phyloP scores from a whole-genome alignment of 2,113 vertebrate species.

The Datnioides undecimradiatus region DNA sequence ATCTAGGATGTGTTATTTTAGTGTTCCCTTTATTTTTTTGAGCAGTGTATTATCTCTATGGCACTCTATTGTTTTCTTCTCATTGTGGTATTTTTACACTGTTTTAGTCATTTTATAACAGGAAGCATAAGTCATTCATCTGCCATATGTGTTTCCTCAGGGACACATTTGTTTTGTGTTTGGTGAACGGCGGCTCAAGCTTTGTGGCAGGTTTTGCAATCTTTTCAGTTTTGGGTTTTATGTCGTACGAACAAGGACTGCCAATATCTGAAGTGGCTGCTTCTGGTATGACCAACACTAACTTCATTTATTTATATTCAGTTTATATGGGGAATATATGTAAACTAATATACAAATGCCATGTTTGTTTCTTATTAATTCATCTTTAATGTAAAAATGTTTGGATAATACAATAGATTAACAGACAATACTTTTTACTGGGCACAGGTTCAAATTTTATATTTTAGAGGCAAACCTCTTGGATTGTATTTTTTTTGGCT shows the following conservation, averaged over 20 bases:
- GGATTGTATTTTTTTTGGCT: too few relatives aligned
- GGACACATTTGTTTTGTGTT: slow-evolving; percentile 80
- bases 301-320: too few relatives aligned
- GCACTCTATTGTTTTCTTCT: background rate
- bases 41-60: background rate
- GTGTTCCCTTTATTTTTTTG: too few relatives aligned
- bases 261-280: slow-evolving; percentile 81
- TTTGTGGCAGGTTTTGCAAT: slow-evolving; percentile 83
- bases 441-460: too few relatives aligned
- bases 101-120: background rate
- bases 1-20: too few relatives aligned
- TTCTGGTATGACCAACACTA: slow-evolving; percentile 68
- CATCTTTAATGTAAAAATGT: too few relatives aligned
- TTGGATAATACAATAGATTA: background rate
- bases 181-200: slow-evolving; percentile 80
- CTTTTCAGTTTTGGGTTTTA: slow-evolving; percentile 84
- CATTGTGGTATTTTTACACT: background rate
- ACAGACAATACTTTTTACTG: background rate
- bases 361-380: too few relatives aligned
- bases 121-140: background rate
- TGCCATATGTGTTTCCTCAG: slow-evolving; percentile 50
- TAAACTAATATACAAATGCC: too few relatives aligned
- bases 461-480: background rate
- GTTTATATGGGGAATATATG: background rate
- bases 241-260: slow-evolving; percentile 82